phyloP scores from a whole-genome alignment of 2,113 vertebrate genomes.

The Myrmecophaga tridactyla region DNA sequence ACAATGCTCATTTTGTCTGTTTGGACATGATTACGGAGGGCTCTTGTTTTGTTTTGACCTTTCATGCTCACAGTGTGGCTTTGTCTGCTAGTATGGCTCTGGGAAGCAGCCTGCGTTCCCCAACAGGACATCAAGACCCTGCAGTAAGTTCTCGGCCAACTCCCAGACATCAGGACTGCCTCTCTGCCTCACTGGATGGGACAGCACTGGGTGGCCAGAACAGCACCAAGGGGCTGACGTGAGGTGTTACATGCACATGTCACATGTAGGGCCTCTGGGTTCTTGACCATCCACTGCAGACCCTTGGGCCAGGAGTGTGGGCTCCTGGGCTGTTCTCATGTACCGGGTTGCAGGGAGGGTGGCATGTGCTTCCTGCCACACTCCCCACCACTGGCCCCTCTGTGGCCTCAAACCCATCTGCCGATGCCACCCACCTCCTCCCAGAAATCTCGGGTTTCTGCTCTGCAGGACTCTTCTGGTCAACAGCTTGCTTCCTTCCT shows the following conservation, averaged over 20 bases:
- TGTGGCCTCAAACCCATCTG: neutral
- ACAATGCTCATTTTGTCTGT: neutral
- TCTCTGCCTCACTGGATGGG: neutral
- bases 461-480: neutral
- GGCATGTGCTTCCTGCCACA: neutral
- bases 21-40: neutral
- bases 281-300: neutral
- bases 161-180: too few relatives aligned
- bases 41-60: neutral
- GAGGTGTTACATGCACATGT: too few relatives aligned
- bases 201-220: too few relatives aligned
- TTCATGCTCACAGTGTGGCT: neutral
- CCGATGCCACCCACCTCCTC: neutral
- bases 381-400: neutral
- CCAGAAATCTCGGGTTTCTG: too few relatives aligned
- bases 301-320: neutral
- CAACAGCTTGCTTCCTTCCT: neutral
- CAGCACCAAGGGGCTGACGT: neutral
- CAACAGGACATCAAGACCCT: neutral
- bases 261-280: neutral
- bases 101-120: neutral
- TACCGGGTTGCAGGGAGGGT: too few relatives aligned
- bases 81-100: neutral
- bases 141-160: neutral
- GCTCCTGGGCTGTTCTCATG: too few relatives aligned